Evolutionary conservation across 92 coral and sea anemone species (phyloP).

Genomic region (Metridium senile): DNA sequence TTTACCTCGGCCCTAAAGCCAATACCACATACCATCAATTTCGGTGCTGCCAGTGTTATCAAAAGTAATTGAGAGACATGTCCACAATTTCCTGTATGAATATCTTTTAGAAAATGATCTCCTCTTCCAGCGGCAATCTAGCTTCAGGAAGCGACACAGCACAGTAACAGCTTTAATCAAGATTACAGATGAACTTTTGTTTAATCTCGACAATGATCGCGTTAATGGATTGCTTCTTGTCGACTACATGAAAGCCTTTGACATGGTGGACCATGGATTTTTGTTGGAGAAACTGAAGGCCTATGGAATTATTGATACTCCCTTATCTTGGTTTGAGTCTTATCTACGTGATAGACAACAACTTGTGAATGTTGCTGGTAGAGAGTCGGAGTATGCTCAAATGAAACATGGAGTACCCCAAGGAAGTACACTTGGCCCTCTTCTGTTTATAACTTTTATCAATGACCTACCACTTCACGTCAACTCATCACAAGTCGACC

Average conservation of each 20-base stretch:
- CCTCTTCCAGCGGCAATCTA: constrained; percentile 40
- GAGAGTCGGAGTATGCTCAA: constrained; percentile 13
- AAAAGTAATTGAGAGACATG: too few species aligned
- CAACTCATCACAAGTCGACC: constrained; percentile 31
- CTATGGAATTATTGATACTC: constrained; percentile 26
- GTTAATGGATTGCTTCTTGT: constrained; percentile 46
- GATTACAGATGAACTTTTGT: constrained; percentile 49
- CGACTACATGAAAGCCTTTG: constrained; percentile 52
- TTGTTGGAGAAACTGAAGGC: constrained; percentile 36
- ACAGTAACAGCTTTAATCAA: constrained; percentile 46
- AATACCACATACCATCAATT: too few species aligned
- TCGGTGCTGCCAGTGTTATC: too few species aligned
- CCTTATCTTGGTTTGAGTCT: constrained; percentile 42
- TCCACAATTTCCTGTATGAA: too few species aligned
- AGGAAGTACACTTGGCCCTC: constrained; percentile 43
- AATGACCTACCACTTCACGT: constrained; percentile 31
- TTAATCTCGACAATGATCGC: constrained; percentile 36
- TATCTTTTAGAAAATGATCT: constrained; percentile 33
- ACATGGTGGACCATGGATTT: constrained; percentile 41
- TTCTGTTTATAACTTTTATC: constrained; percentile 19
- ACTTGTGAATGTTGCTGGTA: constrained; percentile 35
- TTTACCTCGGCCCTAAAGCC: too few species aligned
- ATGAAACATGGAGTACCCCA: constrained; percentile 38
- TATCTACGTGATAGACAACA: constrained; percentile 52
- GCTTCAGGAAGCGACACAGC: constrained; percentile 45